Evolutionary conservation across 2,113 vertebrate genomes (phyloP).

Genomic region (Otocyon megalotis): DNA sequence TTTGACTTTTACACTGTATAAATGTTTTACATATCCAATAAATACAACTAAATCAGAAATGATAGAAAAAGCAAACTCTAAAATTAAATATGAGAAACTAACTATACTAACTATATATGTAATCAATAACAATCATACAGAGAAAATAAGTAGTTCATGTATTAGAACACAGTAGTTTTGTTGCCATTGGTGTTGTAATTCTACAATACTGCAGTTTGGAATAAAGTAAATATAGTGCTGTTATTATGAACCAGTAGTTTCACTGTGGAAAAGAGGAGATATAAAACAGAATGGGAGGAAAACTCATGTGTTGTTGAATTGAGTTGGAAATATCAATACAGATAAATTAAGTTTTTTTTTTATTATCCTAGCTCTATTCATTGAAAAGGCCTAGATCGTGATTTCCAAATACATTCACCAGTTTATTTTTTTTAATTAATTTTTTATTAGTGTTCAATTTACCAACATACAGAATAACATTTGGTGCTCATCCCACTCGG

Average conservation of each 20-base stretch:
- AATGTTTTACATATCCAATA: background rate
- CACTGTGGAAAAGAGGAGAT: background rate
- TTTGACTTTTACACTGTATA: background rate
- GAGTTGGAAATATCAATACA: background rate
- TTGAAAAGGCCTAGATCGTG: background rate
- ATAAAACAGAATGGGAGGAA: background rate
- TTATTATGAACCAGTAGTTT: background rate
- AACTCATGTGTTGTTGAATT: background rate
- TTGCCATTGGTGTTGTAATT: background rate
- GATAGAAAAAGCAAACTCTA: background rate
- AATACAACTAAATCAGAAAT: conserved; percentile 7
- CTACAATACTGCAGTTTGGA: background rate
- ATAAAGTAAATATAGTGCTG: background rate
- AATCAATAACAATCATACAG: background rate
- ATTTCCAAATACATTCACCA: background rate
- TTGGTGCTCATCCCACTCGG: too few relatives aligned
- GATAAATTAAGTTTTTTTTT: background rate
- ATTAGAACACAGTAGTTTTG: background rate
- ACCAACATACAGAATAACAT: too few relatives aligned
- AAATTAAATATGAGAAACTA: background rate
- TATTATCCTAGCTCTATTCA: background rate
- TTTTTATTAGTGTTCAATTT: too few relatives aligned
- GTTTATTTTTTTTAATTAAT: too few relatives aligned
- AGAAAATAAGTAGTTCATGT: background rate
- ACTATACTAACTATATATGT: background rate